Conservation (phyloP, 30 jellyfish, hydroid and myxozoan genomes). For the Aurelia coerulea region DNA sequence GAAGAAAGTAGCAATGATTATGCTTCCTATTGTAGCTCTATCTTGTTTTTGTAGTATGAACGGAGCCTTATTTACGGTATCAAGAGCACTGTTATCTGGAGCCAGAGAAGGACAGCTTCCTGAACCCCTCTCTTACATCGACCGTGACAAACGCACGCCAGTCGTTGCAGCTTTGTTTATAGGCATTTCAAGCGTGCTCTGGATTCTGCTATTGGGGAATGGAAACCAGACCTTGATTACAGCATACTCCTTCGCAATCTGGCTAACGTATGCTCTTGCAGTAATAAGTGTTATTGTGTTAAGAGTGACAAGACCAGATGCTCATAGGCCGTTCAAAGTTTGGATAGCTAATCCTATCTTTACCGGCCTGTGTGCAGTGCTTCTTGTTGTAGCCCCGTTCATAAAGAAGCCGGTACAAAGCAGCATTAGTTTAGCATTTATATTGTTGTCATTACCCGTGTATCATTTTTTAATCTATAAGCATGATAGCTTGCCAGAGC, state of each 20-base stretch:
- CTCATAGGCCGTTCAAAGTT: too few relatives aligned
- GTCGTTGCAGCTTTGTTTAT: conserved; percentile 9
- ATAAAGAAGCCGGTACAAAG: conserved; percentile 15
- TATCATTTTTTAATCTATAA: too few relatives aligned
- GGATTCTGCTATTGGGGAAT: background rate
- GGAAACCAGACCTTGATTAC: background rate
- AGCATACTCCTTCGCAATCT: background rate
- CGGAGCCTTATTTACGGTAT: conserved; percentile 16
- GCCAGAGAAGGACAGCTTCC: conserved; percentile 80
- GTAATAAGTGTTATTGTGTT: conserved; percentile 27
- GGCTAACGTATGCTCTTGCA: conserved; percentile 8
- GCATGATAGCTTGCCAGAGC: too few relatives aligned
- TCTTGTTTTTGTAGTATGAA: conserved; percentile 46
- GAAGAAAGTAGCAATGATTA: conserved; percentile 11
- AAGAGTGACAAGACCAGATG: background rate
- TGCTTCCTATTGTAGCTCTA: conserved; percentile 43
- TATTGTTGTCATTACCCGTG: too few relatives aligned
- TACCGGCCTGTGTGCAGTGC: background rate
- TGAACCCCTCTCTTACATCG: conserved; percentile 46
- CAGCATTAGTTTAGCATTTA: background rate
- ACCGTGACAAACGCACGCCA: conserved; percentile 56
- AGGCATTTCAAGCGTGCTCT: background rate
- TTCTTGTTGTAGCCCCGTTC: conserved; percentile 26
- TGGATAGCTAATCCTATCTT: too few relatives aligned
- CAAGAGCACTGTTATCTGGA: conserved; percentile 63